These are phyloP conservation scores for Watersipora subatra DNA, from an alignment of 1,140 invertebrate species.

Conservation along the genomic window DNA sequence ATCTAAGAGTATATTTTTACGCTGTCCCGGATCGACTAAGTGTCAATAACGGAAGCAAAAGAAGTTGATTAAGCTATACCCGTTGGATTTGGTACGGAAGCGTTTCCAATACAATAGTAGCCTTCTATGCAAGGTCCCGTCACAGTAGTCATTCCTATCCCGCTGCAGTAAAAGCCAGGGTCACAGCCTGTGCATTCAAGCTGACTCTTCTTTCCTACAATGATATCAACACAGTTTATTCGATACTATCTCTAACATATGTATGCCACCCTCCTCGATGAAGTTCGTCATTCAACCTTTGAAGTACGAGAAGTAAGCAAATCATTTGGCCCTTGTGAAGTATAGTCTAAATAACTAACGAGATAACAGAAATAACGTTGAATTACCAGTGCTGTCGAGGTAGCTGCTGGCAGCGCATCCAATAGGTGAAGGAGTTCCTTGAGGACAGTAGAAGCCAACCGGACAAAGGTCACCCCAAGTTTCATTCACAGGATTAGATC, in stretches of 20 bases:
- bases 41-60: too few relatives aligned
- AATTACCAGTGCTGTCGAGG: conserved; percentile 17
- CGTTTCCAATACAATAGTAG: conserved; percentile 25
- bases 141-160: conserved; percentile 22
- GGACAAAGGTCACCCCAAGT: conserved; percentile 27
- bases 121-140: conserved; percentile 26
- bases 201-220: conserved; percentile 15
- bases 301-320: too few relatives aligned
- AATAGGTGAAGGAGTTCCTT: conserved; percentile 22
- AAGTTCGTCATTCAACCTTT: too few relatives aligned
- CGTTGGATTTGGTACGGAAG: conserved; percentile 26
- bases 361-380: not conserved
- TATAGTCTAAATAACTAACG: too few relatives aligned
- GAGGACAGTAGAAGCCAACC: conserved; percentile 19
- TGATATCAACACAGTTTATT: not conserved
- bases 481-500: conserved; percentile 18
- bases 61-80: too few relatives aligned
- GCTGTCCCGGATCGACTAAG: too few relatives aligned
- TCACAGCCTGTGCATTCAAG: conserved; percentile 21
- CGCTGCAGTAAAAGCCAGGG: conserved; percentile 27
- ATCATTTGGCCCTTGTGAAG: too few relatives aligned
- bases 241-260: not conserved
- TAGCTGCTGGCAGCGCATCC: conserved; percentile 28
- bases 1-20: too few relatives aligned
- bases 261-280: too few relatives aligned